Evolutionary conservation across 2,113 vertebrate species (phyloP), one percentile per base, ranked within the genome.

Genomic region (Tiliqua scincoides): DNA sequence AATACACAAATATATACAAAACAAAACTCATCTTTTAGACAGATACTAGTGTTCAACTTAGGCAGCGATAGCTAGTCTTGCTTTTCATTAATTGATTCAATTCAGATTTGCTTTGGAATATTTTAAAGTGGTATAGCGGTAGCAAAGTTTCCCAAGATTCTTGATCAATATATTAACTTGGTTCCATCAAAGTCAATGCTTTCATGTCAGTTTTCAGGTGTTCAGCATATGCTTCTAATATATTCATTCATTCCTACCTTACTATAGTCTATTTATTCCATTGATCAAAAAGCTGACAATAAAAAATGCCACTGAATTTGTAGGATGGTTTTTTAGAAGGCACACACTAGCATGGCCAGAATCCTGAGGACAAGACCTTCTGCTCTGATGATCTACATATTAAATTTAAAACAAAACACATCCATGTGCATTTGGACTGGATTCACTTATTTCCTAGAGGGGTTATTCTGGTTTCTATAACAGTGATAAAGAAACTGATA

Each of bases 101-200:
- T 17, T 14, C 59, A 35, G 62, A 73, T 70, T 54, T 70, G 15
- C 11, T 61, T n/a, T 61, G 30, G 12, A 67, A 30, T 67, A n/a
- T 30, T 68, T 68, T 27, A 32, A 68, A 68, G 32, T 68, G 67
- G 15, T 4, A 32, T 32, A 68, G 11, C 11, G 67, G 12, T 32
- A 68, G 8, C 67, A 32, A n/a, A 32, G 9, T 68, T 68, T 68
- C 3, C 32, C 20, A 18, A 35, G 15, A 0, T 0, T 9, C 0
- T 1, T 21, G 9, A 81, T 0, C 20, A 0, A 0, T 40, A 12
- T 17, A 70, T 37, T 1, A 0, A 52, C 59, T 59, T 61, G n/a
- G 65, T 67, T 81, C 9, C 0, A 0, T 59, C 74, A 76, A 83
- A 68, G 59, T 0, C 61, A 25, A 57, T 7, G 0, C 8, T 74